A percentile compares a stretch with the other conserved stretches of the same genome.
Evolutionary conservation across 2,113 vertebrate genomes (phyloP).

Genomic region (Caloenas nicobarica): DNA sequence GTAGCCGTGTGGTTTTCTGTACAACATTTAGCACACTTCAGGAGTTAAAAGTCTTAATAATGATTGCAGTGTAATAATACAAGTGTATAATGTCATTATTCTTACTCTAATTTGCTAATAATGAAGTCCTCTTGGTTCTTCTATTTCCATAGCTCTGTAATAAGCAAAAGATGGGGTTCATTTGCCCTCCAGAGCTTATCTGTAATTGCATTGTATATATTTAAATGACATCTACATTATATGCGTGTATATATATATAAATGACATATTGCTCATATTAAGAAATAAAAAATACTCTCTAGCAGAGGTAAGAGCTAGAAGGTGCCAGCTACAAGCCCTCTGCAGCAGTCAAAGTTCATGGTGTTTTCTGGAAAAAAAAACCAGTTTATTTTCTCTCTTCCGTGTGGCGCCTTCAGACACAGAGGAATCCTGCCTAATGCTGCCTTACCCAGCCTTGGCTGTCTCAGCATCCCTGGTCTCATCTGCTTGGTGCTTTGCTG

Average conservation of each 20-base stretch:
- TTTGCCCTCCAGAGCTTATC: not conserved
- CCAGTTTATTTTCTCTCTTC: not conserved
- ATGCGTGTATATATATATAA: not conserved
- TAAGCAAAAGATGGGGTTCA: not conserved
- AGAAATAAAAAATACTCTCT: not conserved
- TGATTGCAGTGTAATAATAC: not conserved
- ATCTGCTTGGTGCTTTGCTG: not conserved
- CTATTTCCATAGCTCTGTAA: not conserved
- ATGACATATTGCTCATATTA: not conserved
- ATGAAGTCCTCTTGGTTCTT: not conserved
- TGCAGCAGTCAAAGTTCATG: not conserved
- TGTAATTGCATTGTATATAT: not conserved
- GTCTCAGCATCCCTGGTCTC: not conserved
- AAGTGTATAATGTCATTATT: not conserved
- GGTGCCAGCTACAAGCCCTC: not conserved
- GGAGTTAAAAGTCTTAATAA: not conserved
- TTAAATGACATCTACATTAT: not conserved
- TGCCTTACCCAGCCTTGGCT: not conserved
- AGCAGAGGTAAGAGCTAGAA: not conserved
- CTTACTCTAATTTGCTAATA: not conserved
- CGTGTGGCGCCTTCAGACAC: accelerated
- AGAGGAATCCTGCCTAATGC: not conserved
- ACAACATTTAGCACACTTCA: not conserved
- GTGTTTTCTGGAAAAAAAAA: not conserved
- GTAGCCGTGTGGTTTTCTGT: not conserved